These are phyloP conservation scores for Eciton burchellii DNA, from an alignment of 1,140 invertebrate genomes.

Conservation along the genomic window DNA sequence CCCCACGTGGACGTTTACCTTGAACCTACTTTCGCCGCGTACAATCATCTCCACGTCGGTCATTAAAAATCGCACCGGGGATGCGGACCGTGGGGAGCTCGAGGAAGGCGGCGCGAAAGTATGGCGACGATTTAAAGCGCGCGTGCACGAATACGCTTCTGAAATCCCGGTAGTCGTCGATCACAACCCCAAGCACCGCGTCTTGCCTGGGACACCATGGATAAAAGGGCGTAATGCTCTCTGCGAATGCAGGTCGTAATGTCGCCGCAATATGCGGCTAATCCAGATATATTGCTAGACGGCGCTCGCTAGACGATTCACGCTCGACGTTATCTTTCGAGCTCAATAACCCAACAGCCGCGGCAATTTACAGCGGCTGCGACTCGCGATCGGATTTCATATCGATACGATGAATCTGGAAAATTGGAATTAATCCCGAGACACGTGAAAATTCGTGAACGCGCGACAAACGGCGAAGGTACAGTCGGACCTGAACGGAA, in stretches of 20 bases:
- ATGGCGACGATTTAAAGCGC: conserved; percentile 34
- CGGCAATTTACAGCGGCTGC: background rate
- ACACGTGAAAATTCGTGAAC: background rate
- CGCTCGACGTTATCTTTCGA: background rate
- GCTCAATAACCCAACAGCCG: background rate
- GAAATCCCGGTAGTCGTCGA: conserved; percentile 67
- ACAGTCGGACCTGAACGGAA: background rate
- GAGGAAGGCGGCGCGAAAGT: conserved; percentile 49
- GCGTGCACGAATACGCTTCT: conserved; percentile 38
- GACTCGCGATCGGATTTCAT: background rate
- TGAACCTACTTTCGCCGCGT: conserved; percentile 58
- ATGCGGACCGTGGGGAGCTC: conserved; percentile 43
- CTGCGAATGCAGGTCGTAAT: conserved; percentile 22
- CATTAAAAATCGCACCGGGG: conserved; percentile 69
- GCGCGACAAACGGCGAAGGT: background rate
- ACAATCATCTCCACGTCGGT: conserved; percentile 45
- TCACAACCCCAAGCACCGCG: conserved; percentile 74
- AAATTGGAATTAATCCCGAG: background rate
- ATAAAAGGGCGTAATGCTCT: conserved; percentile 60
- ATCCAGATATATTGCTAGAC: conserved; percentile 47
- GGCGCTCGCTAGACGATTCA: conserved; percentile 13
- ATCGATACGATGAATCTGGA: background rate
- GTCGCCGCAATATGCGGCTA: conserved; percentile 48
- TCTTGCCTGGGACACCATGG: conserved; percentile 58
- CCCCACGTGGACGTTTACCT: conserved; percentile 43